Conservation (phyloP, 1,140 invertebrate species). For the Drosophila nigromelanica region DNA sequence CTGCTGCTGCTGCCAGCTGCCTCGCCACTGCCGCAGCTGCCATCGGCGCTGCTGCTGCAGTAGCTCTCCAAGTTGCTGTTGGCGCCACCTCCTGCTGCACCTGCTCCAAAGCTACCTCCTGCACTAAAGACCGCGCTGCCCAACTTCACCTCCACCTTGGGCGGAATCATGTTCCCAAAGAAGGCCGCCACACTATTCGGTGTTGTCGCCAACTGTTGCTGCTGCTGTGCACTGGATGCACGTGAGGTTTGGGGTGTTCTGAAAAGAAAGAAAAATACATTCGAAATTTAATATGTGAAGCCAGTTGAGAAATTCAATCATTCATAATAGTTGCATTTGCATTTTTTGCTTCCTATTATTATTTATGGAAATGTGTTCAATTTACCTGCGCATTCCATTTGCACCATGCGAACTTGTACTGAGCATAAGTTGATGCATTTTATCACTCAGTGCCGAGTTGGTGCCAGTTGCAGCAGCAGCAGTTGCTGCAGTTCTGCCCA, state of each 20-base stretch:
- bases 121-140: slow-evolving; percentile 47
- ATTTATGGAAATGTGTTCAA: not conserved
- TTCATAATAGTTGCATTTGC: too few relatives aligned
- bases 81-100: not conserved
- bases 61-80: slow-evolving; percentile 54
- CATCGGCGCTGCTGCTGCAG: slow-evolving; percentile 65
- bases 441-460: slow-evolving; percentile 61
- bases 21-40: slow-evolving; percentile 47
- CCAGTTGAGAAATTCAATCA: not conserved
- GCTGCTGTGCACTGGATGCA: slow-evolving; percentile 54
- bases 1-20: slow-evolving; percentile 30
- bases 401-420: slow-evolving; percentile 41
- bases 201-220: slow-evolving; percentile 58
- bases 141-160: slow-evolving; percentile 80
- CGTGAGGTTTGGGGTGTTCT: slow-evolving; percentile 66
- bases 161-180: slow-evolving; percentile 81
- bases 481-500: slow-evolving; percentile 7
- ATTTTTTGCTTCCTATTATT: too few relatives aligned
- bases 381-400: slow-evolving; percentile 55
- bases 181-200: slow-evolving; percentile 74
- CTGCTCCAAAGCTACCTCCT: not conserved
- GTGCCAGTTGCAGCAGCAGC: not conserved
- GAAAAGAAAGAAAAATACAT: not conserved
- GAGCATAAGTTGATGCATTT: slow-evolving; percentile 68
- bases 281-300: too few relatives aligned